A percentile compares a stretch with the other conserved stretches of the same genome.
phyloP scores from a whole-genome alignment of 2,888 invertebrate species.

The Drosophila glabriapex region DNA sequence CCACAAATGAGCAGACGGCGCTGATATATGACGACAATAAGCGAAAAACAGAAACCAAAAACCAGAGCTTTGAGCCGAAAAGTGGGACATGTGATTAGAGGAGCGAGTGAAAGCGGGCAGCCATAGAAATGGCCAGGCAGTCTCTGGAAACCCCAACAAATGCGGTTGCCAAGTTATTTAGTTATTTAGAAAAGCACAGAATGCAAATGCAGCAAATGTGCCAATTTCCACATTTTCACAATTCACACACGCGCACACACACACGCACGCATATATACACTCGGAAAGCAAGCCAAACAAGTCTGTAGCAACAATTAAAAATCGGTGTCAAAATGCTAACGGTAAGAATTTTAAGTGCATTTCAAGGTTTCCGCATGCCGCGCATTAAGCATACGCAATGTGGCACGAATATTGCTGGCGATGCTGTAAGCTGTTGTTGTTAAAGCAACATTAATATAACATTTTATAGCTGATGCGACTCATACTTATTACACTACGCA shows the following conservation, averaged over 20 bases:
- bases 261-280: not conserved
- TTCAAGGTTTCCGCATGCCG: conserved; percentile 64
- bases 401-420: conserved; percentile 47
- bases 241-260: conserved; percentile 4
- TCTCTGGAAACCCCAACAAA: conserved; percentile 61
- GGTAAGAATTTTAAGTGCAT: conserved; percentile 71
- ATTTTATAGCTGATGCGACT: not conserved
- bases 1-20: conserved; percentile 29
- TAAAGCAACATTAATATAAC: not conserved
- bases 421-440: not conserved
- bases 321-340: conserved; percentile 71
- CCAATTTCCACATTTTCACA: conserved; percentile 55
- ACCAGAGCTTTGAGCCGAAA: conserved; percentile 41
- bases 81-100: conserved; percentile 44
- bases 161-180: conserved; percentile 67
- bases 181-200: conserved; percentile 76
- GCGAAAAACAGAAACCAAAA: conserved; percentile 10
- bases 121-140: conserved; percentile 63
- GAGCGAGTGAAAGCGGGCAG: conserved; percentile 38
- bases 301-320: conserved; percentile 65
- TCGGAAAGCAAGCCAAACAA: conserved; percentile 48
- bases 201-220: conserved; percentile 68
- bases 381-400: conserved; percentile 59
- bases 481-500: not conserved
- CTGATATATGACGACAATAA: conserved; percentile 31